phyloP scores from a whole-genome alignment of 1,140 invertebrate species.

The Drosophila willistoni region DNA sequence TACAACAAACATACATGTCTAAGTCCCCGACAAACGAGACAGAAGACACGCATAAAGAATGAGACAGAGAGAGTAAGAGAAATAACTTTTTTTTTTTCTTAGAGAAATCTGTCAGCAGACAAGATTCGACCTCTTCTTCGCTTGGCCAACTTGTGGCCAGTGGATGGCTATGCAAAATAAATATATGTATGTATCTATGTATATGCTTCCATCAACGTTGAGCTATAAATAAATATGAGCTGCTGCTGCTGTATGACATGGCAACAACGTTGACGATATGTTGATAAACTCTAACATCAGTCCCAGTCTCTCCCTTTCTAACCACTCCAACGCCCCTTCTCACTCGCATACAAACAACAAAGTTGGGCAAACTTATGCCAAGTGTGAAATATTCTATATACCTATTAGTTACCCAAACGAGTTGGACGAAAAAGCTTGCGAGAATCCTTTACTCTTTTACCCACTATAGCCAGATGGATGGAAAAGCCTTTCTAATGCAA shows the following conservation, averaged over 20 bases:
- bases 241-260: slow-evolving; percentile 56
- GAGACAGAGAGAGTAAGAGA: background rate
- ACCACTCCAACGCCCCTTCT: no score
- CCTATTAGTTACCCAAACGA: slow-evolving; percentile 5
- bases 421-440: slow-evolving; percentile 4
- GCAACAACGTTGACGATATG: slow-evolving; percentile 73
- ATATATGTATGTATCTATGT: slow-evolving; percentile 8
- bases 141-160: slow-evolving; percentile 54
- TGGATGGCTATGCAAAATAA: slow-evolving; percentile 38
- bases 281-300: slow-evolving; percentile 77
- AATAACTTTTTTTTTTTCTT: slow-evolving; percentile 1
- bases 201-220: slow-evolving; percentile 46
- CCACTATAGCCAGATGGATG: background rate
- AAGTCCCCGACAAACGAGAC: slow-evolving; percentile 53
- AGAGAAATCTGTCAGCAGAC: slow-evolving; percentile 47
- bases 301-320: slow-evolving; percentile 1
- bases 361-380: slow-evolving; percentile 2
- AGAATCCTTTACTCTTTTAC: slow-evolving; percentile 4
- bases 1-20: slow-evolving; percentile 77
- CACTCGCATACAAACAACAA: background rate
- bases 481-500: background rate
- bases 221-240: slow-evolving; percentile 79
- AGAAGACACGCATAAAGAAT: background rate
- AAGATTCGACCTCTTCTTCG: slow-evolving; percentile 35
- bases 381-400: slow-evolving; percentile 13